phyloP scores from a whole-genome alignment of 37 sponge, comb jelly and placozoan genomes.

The Ianthella basta region DNA sequence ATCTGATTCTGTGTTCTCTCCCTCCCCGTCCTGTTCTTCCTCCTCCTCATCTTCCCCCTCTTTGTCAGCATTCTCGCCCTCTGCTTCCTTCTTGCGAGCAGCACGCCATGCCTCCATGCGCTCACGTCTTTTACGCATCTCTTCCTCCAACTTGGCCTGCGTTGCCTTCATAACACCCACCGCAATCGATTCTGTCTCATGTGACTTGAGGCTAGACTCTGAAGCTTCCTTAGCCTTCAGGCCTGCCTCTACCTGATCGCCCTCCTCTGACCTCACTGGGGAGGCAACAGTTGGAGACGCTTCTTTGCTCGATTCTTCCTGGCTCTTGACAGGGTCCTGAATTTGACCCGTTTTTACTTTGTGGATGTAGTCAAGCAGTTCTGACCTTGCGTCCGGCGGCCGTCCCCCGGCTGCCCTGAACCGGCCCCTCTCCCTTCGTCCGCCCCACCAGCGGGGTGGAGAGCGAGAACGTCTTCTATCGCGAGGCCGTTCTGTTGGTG shows the following conservation, averaged over 20 bases:
- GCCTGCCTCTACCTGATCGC: neutral
- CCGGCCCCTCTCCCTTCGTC: neutral
- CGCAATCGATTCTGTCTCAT: neutral
- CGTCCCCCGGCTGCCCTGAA: neutral
- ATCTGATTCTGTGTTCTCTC: too few species aligned
- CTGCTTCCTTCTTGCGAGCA: slow-evolving; percentile 71
- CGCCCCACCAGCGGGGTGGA: neutral
- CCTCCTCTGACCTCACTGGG: neutral
- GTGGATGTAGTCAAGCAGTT: neutral
- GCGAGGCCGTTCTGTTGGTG: slow-evolving; percentile 5
- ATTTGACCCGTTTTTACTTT: neutral
- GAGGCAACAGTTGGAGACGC: neutral
- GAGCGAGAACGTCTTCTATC: slow-evolving; percentile 17
- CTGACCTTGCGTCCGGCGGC: neutral
- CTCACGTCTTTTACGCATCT: slow-evolving; percentile 90
- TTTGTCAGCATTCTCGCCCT: slow-evolving; percentile 41
- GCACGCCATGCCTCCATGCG: slow-evolving; percentile 93
- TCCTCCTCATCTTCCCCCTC: neutral
- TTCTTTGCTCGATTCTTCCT: neutral
- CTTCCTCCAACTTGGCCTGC: slow-evolving; percentile 87
- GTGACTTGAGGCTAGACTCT: neutral
- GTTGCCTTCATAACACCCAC: slow-evolving; percentile 64
- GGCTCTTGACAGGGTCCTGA: neutral
- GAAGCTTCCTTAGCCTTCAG: neutral
- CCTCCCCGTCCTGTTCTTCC: neutral